phyloP scores from a whole-genome alignment of 2,888 invertebrate species.

The Adela reaumurella region DNA sequence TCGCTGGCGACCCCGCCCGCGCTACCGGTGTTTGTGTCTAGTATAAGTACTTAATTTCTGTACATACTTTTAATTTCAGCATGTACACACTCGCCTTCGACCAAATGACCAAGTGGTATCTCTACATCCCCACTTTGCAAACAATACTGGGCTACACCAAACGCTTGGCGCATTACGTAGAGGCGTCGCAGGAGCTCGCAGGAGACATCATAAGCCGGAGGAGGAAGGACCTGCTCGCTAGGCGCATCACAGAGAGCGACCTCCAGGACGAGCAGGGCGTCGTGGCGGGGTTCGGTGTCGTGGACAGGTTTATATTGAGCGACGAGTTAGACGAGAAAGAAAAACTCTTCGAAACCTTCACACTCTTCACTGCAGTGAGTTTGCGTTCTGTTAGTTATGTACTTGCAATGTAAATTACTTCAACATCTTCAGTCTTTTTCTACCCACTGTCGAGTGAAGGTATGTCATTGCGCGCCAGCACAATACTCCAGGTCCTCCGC shows the following conservation, averaged over 20 bases:
- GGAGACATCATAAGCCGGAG: conserved; percentile 25
- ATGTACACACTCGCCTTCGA: conserved; percentile 26
- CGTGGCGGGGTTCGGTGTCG: conserved; percentile 24
- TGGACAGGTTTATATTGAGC: conserved; percentile 29
- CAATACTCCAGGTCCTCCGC: too few relatives aligned
- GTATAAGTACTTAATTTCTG: too few relatives aligned
- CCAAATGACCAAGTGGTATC: conserved; percentile 37
- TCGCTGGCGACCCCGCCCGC: too few relatives aligned
- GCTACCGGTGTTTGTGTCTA: too few relatives aligned
- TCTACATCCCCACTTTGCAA: conserved; percentile 29
- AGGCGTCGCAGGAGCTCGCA: conserved; percentile 20
- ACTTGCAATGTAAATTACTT: background rate
- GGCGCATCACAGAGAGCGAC: background rate
- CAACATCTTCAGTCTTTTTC: too few relatives aligned
- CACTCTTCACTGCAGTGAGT: conserved; percentile 34
- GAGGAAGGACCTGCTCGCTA: conserved; percentile 15
- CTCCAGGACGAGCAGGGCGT: conserved; percentile 7
- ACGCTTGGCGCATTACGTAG: conserved; percentile 16
- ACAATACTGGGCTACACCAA: conserved; percentile 22
- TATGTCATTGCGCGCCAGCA: too few relatives aligned
- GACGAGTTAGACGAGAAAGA: conserved; percentile 25
- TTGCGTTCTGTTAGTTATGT: background rate
- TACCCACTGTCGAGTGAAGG: too few relatives aligned
- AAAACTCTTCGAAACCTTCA: conserved; percentile 25
- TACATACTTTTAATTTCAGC: conserved; percentile 17